phyloP scores from a whole-genome alignment of 2,888 invertebrate genomes.

The Elmis aenea region DNA sequence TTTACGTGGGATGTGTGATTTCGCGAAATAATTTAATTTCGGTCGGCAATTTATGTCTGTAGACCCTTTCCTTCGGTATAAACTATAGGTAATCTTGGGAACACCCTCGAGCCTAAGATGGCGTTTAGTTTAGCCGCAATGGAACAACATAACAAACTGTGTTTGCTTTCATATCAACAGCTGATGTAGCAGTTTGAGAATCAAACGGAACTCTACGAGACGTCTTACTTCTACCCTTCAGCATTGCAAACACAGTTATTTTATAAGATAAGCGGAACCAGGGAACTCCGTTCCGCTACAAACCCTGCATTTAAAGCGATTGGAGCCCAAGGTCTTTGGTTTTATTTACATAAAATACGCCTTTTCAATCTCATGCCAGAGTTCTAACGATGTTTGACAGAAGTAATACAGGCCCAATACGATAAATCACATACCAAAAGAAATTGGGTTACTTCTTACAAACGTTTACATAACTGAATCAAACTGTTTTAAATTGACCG shows the following conservation, averaged over 20 bases:
- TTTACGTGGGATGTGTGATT: too few relatives aligned
- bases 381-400: conserved; percentile 6
- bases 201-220: conserved; percentile 6
- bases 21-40: too few relatives aligned
- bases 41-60: too few relatives aligned
- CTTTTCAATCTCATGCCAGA: conserved; percentile 12
- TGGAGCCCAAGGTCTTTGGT: conserved; percentile 7
- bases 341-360: conserved; percentile 13
- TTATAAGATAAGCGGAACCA: conserved; percentile 10
- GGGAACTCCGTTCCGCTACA: conserved; percentile 9
- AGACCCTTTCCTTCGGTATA: too few relatives aligned
- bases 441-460: background rate
- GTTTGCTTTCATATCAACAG: conserved; percentile 11
- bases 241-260: conserved; percentile 14
- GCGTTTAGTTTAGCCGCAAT: conserved; percentile 1
- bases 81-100: too few relatives aligned
- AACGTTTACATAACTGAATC: conserved; percentile 1
- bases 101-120: conserved; percentile 2
- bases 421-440: conserved; percentile 10
- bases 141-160: conserved; percentile 9
- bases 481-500: too few relatives aligned
- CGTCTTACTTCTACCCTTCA: conserved; percentile 8
- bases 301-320: conserved; percentile 7
- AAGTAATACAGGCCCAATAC: conserved; percentile 5
- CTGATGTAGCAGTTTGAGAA: conserved; percentile 10